These are phyloP conservation scores for Allygus modestus DNA, from an alignment of 2,888 invertebrate genomes.

Conservation along the genomic window DNA sequence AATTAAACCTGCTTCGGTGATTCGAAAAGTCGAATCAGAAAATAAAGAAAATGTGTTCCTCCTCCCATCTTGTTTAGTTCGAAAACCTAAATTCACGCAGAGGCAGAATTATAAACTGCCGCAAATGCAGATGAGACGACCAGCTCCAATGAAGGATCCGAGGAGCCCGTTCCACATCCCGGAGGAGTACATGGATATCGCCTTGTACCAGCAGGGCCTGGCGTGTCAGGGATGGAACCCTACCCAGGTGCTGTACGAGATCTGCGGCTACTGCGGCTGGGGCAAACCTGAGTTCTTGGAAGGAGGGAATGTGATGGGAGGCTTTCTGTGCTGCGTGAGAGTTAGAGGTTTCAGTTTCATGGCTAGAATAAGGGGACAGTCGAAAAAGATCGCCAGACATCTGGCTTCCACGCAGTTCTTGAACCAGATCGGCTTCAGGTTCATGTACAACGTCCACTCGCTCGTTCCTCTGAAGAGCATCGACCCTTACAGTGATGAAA, in stretches of 20 bases:
- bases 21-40: not conserved
- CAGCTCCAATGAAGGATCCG: not conserved
- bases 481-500: not conserved
- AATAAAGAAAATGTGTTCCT: not conserved
- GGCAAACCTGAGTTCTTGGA: constrained; percentile 4
- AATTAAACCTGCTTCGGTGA: not conserved
- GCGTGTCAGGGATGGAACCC: not conserved
- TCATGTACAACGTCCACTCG: not conserved
- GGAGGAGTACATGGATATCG: not conserved
- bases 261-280: not conserved
- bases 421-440: constrained; percentile 21
- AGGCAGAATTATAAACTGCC: not conserved
- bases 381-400: not conserved
- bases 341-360: not conserved
- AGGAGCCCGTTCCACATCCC: not conserved
- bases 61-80: not conserved
- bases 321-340: not conserved
- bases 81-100: not conserved
- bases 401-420: not conserved
- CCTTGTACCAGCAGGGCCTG: not conserved
- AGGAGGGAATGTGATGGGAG: not conserved
- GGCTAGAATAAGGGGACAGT: not conserved
- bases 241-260: constrained; percentile 12
- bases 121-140: not conserved
- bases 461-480: not conserved